A percentile compares a stretch with the other conserved stretches of the same genome.
Conservation (phyloP, 2,113 vertebrate genomes). For the Tichodroma muraria region DNA sequence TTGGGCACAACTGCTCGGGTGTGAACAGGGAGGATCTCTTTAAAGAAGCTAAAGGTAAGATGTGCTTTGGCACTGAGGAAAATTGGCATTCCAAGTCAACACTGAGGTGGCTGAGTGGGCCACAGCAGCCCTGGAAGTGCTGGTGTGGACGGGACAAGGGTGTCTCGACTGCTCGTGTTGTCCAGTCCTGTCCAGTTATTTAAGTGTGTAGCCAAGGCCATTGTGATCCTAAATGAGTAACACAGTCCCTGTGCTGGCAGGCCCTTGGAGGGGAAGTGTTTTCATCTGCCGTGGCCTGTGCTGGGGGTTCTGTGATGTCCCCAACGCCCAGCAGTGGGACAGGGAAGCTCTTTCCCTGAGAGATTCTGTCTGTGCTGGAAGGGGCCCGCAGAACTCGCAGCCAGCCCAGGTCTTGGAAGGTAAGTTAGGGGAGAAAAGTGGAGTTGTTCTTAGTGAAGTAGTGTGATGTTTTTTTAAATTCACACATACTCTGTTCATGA, state of each 20-base stretch:
- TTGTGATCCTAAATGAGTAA: neutral
- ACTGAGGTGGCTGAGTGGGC: neutral
- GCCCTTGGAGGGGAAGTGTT: neutral
- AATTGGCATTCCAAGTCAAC: neutral
- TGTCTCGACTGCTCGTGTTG: neutral
- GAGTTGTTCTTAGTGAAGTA: neutral
- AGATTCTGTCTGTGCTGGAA: neutral
- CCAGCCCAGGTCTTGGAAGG: neutral
- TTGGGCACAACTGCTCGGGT: slow-evolving; percentile 19
- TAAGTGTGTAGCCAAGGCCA: slow-evolving; percentile 10
- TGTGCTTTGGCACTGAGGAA: neutral
- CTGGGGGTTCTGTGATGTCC: neutral
- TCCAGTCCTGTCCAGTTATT: neutral
- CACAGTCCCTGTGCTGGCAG: neutral
- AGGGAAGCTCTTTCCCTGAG: neutral
- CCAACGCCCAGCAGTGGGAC: neutral
- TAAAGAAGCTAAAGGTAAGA: slow-evolving; percentile 40
- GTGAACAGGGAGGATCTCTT: slow-evolving; percentile 37
- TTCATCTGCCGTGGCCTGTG: neutral
- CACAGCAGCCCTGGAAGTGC: neutral
- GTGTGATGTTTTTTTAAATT: neutral
- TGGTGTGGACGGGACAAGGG: neutral
- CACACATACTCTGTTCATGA: neutral
- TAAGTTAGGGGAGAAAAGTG: slow-evolving; percentile 7
- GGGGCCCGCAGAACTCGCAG: neutral